Conservation (phyloP, 2,888 invertebrate species). For the Hedya salicella region DNA sequence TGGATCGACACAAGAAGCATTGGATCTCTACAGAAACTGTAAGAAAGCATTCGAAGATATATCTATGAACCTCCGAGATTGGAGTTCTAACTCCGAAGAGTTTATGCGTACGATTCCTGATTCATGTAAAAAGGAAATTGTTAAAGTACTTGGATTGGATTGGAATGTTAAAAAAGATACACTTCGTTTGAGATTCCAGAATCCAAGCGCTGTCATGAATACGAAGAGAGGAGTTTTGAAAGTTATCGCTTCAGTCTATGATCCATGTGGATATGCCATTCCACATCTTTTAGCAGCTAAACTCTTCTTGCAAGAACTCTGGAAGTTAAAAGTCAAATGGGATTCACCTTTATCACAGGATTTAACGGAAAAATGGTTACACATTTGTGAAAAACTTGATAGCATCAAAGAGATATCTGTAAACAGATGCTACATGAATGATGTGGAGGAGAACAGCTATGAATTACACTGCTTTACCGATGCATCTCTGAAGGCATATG, state of each 20-base stretch:
- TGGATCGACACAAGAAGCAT: neutral
- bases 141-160: neutral
- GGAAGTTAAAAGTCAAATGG: constrained; percentile 1
- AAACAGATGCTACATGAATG: constrained; percentile 1
- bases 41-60: neutral
- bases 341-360: neutral
- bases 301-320: constrained; percentile 4
- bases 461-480: too few species aligned
- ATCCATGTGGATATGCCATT: constrained; percentile 10
- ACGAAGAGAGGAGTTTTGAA: constrained; percentile 4
- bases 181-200: constrained; percentile 2
- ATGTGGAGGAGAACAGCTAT: too few species aligned
- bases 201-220: neutral
- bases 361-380: neutral
- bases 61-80: constrained; percentile 6
- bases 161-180: constrained; percentile 4
- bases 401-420: neutral
- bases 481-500: too few species aligned
- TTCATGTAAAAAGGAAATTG: neutral
- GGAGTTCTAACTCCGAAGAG: constrained; percentile 11
- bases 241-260: neutral
- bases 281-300: neutral
- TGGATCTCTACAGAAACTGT: constrained; percentile 4
- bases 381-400: neutral
- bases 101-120: neutral